Evolutionary conservation across 2,888 invertebrate species (phyloP).

Genomic region (Andrena bicolor): DNA sequence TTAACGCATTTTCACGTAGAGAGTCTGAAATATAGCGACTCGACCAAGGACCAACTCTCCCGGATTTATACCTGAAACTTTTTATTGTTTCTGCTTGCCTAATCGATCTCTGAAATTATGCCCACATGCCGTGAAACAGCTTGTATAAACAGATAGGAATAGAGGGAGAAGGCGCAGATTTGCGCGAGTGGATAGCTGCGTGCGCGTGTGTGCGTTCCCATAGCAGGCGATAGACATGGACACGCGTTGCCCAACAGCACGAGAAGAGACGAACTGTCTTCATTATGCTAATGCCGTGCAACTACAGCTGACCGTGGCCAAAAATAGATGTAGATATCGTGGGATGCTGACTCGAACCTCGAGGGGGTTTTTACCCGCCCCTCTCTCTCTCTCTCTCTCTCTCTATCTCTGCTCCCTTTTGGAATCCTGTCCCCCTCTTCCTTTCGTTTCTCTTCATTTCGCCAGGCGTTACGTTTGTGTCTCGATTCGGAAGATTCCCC

Average conservation of each 20-base stretch:
- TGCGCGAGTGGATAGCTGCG: constrained; percentile 6
- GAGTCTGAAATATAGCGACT: no score
- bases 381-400: no score
- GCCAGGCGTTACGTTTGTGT: constrained; percentile 67
- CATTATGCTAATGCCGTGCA: constrained; percentile 83
- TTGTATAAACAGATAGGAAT: constrained; percentile 31
- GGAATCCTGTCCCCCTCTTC: constrained; percentile 28
- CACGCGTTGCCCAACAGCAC: constrained; percentile 53
- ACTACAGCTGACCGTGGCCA: constrained; percentile 80
- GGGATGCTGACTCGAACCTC: constrained; percentile 72
- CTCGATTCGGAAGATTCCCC: constrained; percentile 65
- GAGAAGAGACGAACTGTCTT: constrained; percentile 73
- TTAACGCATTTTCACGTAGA: no score
- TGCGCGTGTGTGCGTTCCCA: constrained; percentile 2
- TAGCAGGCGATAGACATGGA: constrained; percentile 72
- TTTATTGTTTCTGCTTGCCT: no score
- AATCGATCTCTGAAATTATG: no score
- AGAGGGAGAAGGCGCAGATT: constrained; percentile 19
- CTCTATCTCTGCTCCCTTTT: constrained; percentile 47
- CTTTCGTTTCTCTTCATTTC: constrained; percentile 50
- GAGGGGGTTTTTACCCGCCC: constrained; percentile 68
- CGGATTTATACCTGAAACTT: no score
- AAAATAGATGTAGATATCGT: constrained; percentile 80
- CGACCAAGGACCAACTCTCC: no score
- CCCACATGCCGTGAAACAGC: no score